Base-by-base conservation (phyloP, 2,113 vertebrate genomes). In the Calonectris borealis region DNA sequence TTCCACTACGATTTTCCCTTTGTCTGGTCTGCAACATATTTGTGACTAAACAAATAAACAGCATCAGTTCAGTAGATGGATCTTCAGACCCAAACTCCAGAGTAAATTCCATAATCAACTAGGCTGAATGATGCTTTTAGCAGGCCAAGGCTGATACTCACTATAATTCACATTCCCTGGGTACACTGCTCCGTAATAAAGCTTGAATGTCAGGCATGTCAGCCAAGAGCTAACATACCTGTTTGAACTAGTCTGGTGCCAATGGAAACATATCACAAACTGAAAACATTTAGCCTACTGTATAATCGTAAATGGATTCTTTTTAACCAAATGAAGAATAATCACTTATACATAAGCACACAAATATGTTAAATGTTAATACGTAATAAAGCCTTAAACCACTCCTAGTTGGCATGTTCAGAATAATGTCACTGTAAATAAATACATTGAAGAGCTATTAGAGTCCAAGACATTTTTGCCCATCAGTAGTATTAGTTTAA, bases 41-140 rank as follows among this genome's bases (percentile, higher is more conserved):
- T 54, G 81, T 90, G 75, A 49, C 97, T 89, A 83, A 90, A 96
- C 97, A 97, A 97, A 97, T 79, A 98, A 96, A 96, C 49, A 91
- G 57, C 66, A 95, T 83, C 93, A 46, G 44, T 84, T 91, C 70
- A 13, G 73, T 82, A 97, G 97, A 96, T 92, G 94, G 88, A 97
- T 97, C 97, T 97, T 31, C 64, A 95, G 87, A 76, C 81, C 91
- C 96, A 80, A 70, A 96, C 89, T 97, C 89, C 4, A 2, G 91
- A 98, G 96, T 94, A 96, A 97, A 97, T 97, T 97, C 94, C 94
- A 88, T 97, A 97, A 98, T 97, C 98, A 98, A 95, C 97, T 66
- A 97, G 98, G 93, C 95, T 98, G 98, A 98, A 97, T 97, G 97
- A 98, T 98, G 97, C 93, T 97, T 97, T 98, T 94, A 97, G 95